Evolutionary conservation across 2,113 vertebrate genomes (phyloP), one percentile per base, ranked within the genome.

Genomic region (Axis porcinus): DNA sequence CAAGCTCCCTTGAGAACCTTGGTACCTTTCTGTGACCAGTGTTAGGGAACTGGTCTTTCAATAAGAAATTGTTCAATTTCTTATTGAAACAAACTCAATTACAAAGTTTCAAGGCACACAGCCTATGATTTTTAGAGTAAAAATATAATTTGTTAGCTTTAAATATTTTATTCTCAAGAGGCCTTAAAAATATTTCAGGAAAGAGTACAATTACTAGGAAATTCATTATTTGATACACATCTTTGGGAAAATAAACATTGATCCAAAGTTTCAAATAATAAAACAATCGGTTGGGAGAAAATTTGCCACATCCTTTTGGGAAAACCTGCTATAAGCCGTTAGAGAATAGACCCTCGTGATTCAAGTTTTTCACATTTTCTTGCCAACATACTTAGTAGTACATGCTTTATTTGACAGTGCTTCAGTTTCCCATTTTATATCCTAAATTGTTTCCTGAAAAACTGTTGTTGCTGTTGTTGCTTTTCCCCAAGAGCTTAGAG

Each of bases 181-280:
- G 12, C 5, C 28, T 94, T 94, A 47, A 57, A 91, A 95, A 58
- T 74, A 60, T 13, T 74, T 84, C 40, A 74, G 52, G 47, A 91
- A 97, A 57, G 17, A 93, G 78, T 40, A 84, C 2, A 95, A 30
- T 85, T 83, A 84, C 30, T 64, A 84, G 9, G 7, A 86, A 92
- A 94, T 79, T 87, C 13, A 76, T 85, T 92, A 86, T 86, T 82
- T 87, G 33, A 90, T 43, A 54, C 50, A 67, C 57, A 16, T 83
- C 16, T 23, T 94, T 16, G 62, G 47, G 30, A 84, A 90, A 87
- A 58, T 52, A 89, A 85, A 86, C 36, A 52, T 45, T 87, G 86
- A 87, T 89, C 55, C 47, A 92, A 97, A 95, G 50, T 0, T 78
- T 90, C 52, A 92, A 94, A 82, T 76, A 90, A 85, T 36, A 84